phyloP scores from a whole-genome alignment of 2,797 vertebrate genomes.

The Coregonus suidteri region DNA sequence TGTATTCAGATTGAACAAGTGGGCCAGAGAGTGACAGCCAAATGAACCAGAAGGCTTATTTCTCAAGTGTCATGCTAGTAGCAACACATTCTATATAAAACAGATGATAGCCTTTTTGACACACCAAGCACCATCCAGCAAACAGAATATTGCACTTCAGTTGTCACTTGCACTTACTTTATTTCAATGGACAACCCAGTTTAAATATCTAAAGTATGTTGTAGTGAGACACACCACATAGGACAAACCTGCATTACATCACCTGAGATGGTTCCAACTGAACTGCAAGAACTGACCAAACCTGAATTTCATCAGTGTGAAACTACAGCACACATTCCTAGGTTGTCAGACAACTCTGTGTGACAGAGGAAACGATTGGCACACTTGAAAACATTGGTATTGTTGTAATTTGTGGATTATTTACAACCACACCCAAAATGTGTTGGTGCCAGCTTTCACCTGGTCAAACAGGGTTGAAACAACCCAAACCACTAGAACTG shows the following conservation, averaged over 20 bases:
- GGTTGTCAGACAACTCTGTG: constrained; percentile 47
- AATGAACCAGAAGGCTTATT: background rate
- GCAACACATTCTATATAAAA: background rate
- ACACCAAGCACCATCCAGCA: background rate
- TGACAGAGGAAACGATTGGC: background rate
- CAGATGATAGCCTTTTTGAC: background rate
- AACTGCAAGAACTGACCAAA: constrained; percentile 72
- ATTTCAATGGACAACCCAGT: background rate
- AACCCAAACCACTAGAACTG: background rate
- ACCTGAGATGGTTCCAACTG: constrained; percentile 64
- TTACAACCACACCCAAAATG: background rate
- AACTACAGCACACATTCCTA: constrained; percentile 69
- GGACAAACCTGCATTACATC: constrained; percentile 32
- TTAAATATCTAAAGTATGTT: background rate
- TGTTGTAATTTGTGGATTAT: constrained; percentile 11
- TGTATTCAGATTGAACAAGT: constrained; percentile 13
- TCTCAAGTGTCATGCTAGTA: constrained; percentile 11
- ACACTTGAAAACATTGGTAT: constrained; percentile 2
- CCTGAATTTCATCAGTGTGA: constrained; percentile 63
- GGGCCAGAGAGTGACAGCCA: constrained; percentile 18
- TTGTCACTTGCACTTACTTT: background rate
- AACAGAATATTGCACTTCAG: background rate
- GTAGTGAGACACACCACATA: background rate
- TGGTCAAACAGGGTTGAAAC: background rate
- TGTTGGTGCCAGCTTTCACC: background rate